Conservation (phyloP, 2,888 invertebrate genomes). For the Rotaria socialis region DNA sequence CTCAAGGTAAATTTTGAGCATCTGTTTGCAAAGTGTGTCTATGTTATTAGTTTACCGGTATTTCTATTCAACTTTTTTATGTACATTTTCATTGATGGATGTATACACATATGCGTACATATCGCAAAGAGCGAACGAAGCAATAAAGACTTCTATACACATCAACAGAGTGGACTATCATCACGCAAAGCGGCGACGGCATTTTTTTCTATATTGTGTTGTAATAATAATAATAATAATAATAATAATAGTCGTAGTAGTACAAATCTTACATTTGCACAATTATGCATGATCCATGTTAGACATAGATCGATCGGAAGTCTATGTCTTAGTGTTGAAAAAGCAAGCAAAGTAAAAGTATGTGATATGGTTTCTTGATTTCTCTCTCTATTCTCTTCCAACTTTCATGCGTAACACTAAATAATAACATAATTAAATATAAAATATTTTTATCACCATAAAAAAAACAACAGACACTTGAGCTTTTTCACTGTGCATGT, state of each 20-base stretch:
- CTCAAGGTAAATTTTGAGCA: too few relatives aligned
- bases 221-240: not conserved
- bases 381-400: not conserved
- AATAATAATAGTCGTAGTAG: not conserved
- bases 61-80: not conserved
- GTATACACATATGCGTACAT: not conserved
- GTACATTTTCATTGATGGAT: not conserved
- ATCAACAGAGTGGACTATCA: not conserved
- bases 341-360: not conserved
- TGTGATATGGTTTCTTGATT: not conserved
- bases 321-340: not conserved
- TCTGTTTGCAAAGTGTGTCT: not conserved
- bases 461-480: not conserved
- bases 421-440: not conserved
- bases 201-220: not conserved
- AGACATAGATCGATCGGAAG: not conserved
- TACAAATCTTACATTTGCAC: not conserved
- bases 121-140: not conserved
- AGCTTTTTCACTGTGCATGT: not conserved
- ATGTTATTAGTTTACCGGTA: not conserved
- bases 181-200: not conserved
- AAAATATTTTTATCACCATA: not conserved
- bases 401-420: not conserved
- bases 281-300: not conserved
- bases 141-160: not conserved